A percentile compares a stretch with the other conserved stretches of the same genome.
Evolutionary conservation across 2,888 invertebrate species (phyloP).

Genomic region (Tanytarsus gracilentus): DNA sequence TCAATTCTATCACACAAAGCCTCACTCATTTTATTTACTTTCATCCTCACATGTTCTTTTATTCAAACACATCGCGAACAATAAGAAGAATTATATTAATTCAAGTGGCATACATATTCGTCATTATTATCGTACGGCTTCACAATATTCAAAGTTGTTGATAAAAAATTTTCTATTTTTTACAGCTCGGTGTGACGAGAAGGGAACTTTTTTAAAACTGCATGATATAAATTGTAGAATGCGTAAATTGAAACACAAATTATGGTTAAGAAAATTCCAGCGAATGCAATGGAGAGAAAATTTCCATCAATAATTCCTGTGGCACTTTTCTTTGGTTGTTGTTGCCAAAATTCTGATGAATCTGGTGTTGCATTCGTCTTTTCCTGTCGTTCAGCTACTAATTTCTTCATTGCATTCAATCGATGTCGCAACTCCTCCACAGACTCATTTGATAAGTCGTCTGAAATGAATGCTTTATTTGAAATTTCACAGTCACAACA

Average conservation of each 20-base stretch:
- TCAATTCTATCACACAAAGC: too few species aligned
- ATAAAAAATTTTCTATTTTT: constrained; percentile 35
- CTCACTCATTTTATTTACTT: too few species aligned
- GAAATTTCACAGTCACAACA: neutral
- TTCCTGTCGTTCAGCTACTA: constrained; percentile 64
- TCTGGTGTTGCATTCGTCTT: constrained; percentile 32
- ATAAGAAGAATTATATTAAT: too few species aligned
- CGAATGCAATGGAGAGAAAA: constrained; percentile 75
- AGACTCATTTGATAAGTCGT: constrained; percentile 51
- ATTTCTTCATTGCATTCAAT: constrained; percentile 66
- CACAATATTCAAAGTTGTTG: too few species aligned
- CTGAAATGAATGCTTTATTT: constrained; percentile 31
- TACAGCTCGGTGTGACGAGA: constrained; percentile 72
- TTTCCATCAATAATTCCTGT: constrained; percentile 71
- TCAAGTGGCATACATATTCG: too few species aligned
- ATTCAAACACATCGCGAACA: too few species aligned
- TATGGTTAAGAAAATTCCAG: constrained; percentile 65
- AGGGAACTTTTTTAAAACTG: constrained; percentile 74
- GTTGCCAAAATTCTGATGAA: constrained; percentile 18
- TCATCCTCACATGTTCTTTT: too few species aligned
- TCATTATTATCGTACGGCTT: too few species aligned
- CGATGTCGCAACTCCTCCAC: constrained; percentile 73
- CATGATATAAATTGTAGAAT: constrained; percentile 72
- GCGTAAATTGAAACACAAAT: constrained; percentile 74
- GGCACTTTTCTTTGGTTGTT: too few species aligned